Conservation (phyloP, 2,888 invertebrate species). For the Conistra vaccinii region DNA sequence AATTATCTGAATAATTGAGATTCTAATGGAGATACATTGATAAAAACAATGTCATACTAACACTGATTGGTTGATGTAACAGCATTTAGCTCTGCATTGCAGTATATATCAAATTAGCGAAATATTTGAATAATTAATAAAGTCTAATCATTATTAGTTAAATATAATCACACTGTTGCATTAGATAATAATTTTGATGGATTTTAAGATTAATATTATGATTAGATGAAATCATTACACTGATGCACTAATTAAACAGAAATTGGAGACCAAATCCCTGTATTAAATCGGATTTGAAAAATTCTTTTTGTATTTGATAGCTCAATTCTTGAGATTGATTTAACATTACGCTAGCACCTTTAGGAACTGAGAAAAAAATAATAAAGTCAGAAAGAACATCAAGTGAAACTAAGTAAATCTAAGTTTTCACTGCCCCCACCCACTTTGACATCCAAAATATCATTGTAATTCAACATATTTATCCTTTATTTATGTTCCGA, state of each 20-base stretch:
- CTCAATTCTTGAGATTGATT: no score
- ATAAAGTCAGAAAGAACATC: no score
- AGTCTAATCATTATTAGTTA: not conserved
- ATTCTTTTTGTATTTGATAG: no score
- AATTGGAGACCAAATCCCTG: not conserved
- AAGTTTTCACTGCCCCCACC: no score
- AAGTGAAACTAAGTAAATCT: no score
- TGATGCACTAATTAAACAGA: not conserved
- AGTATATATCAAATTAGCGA: constrained; percentile 29
- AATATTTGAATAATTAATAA: constrained; percentile 45
- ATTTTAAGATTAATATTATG: constrained; percentile 21
- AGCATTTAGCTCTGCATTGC: constrained; percentile 40
- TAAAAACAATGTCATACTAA: not conserved
- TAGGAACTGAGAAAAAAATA: no score
- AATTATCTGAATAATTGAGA: not conserved
- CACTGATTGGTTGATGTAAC: not conserved
- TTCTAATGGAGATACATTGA: not conserved
- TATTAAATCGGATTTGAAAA: no score
- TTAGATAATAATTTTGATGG: constrained; percentile 26
- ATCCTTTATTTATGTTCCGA: no score
- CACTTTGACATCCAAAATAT: no score
- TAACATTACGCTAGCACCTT: no score
- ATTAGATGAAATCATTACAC: constrained; percentile 7
- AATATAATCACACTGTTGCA: constrained; percentile 27
- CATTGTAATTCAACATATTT: no score